Conservation (phyloP, 2,797 vertebrate genomes). For the Okamejei kenojei region DNA sequence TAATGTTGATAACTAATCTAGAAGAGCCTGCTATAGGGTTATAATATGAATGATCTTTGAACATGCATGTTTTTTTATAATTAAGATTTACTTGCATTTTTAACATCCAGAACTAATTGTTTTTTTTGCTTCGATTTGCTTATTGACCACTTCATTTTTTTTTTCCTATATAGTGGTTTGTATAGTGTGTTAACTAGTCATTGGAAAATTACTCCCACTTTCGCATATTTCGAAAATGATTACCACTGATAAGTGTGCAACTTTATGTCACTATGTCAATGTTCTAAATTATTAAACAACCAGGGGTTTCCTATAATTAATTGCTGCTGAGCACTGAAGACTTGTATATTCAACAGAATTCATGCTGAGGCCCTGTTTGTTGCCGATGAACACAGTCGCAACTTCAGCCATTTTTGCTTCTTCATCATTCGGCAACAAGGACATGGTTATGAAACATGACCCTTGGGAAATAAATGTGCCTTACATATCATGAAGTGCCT, state of each 20-base stretch:
- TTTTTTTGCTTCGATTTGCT: not conserved
- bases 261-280: not conserved
- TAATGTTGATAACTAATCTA: not conserved
- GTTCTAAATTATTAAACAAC: not conserved
- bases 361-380: constrained; percentile 6
- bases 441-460: constrained; percentile 30
- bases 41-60: not conserved
- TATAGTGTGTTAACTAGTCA: not conserved
- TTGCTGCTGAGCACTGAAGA: not conserved
- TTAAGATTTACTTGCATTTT: constrained; percentile 1
- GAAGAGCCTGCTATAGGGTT: not conserved
- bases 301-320: not conserved
- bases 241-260: not conserved
- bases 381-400: constrained; percentile 3
- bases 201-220: not conserved
- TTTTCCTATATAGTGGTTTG: not conserved
- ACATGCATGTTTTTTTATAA: not conserved
- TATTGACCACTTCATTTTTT: not conserved
- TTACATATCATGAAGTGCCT: constrained; percentile 31
- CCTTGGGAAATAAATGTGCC: constrained; percentile 36
- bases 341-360: constrained; percentile 31
- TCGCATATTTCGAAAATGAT: not conserved
- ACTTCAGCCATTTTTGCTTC: constrained; percentile 36
- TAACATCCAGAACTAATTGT: not conserved
- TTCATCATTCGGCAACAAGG: constrained; percentile 31